Base-by-base conservation (phyloP, 2,888 invertebrate species). In the Sylvicola cinctus region DNA sequence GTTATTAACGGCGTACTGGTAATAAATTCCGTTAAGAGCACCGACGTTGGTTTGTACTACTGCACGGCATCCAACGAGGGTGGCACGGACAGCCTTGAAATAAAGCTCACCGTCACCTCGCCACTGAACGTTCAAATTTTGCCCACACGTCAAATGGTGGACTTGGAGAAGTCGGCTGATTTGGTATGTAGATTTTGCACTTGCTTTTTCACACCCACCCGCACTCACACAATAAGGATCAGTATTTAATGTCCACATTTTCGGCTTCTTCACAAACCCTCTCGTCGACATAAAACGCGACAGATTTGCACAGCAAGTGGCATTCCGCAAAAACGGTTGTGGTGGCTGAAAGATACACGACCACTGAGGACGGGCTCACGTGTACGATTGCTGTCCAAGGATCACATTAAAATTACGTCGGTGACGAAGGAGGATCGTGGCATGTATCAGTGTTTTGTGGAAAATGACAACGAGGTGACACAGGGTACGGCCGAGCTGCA, bases 371-470 rank as follows among this genome's bases (percentile, higher is more conserved):
- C 65, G 4, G 67, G 63, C 28, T 66, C 66, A 16, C 61, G 70
- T 33, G 58, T 67, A 14, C 61, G 62, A 40, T 47, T 68, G 46
- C 55, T 67, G 46, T 57, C 63, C 6, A 60, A 62, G 40, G 63
- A 65, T 39, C 60, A 62, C 40, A 58, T 68, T 40, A 60, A 62
- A 43, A 68, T 76, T 46, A 68, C 64, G 39, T 68, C 68, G 33
- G 60, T 85, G 27, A 72, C 73, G 35, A 73, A 75, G 43, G 76
- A 77, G 39, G 87, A 90, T 51, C 71, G 77, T 44, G 90, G 88
- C 20, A 77, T 87, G 70, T 90, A 85, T 55, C 90, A 90, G 52
- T 91, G 90, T 52, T 71, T 87, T 45, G 79, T 77, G 5, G 74
- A 74, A 49, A 84, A 81, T 48, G 74, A 77, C 38, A 69, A 74